Evolutionary conservation across 2,113 vertebrate species (phyloP).

Genomic region (Sorex araneus): DNA sequence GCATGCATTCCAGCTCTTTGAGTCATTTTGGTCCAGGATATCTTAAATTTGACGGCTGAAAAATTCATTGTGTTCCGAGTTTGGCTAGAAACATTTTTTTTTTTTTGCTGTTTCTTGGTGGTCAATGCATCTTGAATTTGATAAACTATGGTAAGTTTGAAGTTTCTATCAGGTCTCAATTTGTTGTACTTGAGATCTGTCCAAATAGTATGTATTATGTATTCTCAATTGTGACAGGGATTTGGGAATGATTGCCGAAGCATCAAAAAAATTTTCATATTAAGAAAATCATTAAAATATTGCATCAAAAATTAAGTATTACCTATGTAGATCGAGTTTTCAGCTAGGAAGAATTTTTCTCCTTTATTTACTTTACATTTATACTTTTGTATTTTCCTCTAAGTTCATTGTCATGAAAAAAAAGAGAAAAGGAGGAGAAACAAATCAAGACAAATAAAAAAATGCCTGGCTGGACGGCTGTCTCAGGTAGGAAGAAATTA

Average conservation of each 20-base stretch:
- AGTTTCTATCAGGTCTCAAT: conserved; percentile 47
- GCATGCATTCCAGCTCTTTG: too few species aligned
- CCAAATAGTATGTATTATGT: not conserved
- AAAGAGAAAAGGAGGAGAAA: not conserved
- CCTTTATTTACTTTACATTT: conserved; percentile 27
- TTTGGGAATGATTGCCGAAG: not conserved
- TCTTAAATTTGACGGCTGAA: conserved; percentile 15
- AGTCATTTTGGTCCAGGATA: too few species aligned
- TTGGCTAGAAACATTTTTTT: not conserved
- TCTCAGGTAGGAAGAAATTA: not conserved
- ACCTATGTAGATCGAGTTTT: conserved; percentile 16
- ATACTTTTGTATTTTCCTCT: not conserved
- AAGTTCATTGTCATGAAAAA: not conserved
- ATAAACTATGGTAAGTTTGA: conserved; percentile 7
- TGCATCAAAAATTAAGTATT: conserved; percentile 20
- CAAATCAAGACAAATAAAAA: not conserved
- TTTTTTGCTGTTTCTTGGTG: not conserved
- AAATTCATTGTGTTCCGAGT: not conserved
- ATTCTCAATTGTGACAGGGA: not conserved
- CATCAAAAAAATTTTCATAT: not conserved
- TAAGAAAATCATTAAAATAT: conserved; percentile 44
- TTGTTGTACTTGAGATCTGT: conserved; percentile 6
- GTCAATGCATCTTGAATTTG: conserved; percentile 11
- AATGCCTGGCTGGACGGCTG: not conserved
- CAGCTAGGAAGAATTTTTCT: conserved; percentile 36